phyloP scores from a whole-genome alignment of 1,140 invertebrate genomes.

The Listronotus oregonensis region DNA sequence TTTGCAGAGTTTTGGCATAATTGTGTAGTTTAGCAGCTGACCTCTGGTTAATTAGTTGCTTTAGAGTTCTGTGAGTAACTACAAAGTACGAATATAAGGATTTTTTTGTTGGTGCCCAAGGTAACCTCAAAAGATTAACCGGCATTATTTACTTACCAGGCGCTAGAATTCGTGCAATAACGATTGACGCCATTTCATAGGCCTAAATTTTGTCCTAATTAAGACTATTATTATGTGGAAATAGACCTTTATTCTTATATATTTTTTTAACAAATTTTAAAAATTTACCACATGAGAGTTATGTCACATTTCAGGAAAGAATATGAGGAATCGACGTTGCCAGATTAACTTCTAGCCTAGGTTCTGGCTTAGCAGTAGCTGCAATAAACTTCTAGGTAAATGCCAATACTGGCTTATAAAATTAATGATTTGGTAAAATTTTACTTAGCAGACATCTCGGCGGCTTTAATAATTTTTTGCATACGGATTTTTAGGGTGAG shows the following conservation, averaged over 20 bases:
- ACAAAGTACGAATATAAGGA: slow-evolving; percentile 6
- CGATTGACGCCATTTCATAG: slow-evolving; percentile 35
- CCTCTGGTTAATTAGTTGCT: slow-evolving; percentile 32
- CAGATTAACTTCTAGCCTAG: no score
- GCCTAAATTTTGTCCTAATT: not conserved
- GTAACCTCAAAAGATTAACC: slow-evolving; percentile 27
- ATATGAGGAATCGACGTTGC: no score
- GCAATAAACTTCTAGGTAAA: no score
- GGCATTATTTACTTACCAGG: slow-evolving; percentile 34
- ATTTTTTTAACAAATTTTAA: not conserved
- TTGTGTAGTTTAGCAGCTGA: slow-evolving; percentile 29
- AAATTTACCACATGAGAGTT: slow-evolving; percentile 20
- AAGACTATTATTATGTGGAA: not conserved
- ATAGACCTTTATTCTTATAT: not conserved
- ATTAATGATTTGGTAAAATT: no score
- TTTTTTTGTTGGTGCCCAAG: not conserved
- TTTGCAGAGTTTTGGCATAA: slow-evolving; percentile 36
- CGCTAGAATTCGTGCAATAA: slow-evolving; percentile 33
- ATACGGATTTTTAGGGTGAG: no score
- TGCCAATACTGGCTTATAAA: no score
- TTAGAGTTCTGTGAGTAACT: slow-evolving; percentile 29
- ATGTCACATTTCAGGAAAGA: slow-evolving; percentile 15
- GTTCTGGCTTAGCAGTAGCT: no score
- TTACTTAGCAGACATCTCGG: no score
- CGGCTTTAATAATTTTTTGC: no score